A percentile compares a stretch with the other conserved stretches of the same genome.
These are phyloP conservation scores for Sitophilus oryzae DNA, from an alignment of 1,140 invertebrate genomes.

Conservation along the genomic window DNA sequence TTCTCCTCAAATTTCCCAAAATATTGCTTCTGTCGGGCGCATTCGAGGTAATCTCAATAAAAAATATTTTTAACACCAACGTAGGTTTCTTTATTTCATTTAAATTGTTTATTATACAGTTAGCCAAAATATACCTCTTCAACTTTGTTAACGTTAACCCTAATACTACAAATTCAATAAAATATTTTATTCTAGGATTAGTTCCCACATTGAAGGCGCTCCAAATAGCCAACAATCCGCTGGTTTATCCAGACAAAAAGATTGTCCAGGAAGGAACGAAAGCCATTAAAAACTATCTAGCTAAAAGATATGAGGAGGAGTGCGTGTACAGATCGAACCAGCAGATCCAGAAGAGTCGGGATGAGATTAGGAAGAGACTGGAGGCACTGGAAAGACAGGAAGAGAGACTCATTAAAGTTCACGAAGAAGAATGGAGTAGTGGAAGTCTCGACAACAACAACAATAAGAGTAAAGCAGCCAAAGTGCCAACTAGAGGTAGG, in stretches of 20 bases:
- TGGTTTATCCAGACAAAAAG: slow-evolving; percentile 33
- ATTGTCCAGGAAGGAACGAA: slow-evolving; percentile 33
- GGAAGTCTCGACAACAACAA: not conserved
- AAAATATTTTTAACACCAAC: too few relatives aligned
- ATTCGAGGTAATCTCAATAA: too few relatives aligned
- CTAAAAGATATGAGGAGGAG: slow-evolving; percentile 27
- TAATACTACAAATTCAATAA: too few relatives aligned
- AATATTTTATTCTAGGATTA: slow-evolving; percentile 22
- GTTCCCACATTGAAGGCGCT: slow-evolving; percentile 38
- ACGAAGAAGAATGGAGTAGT: slow-evolving; percentile 6
- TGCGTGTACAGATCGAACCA: slow-evolving; percentile 4
- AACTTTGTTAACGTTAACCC: too few relatives aligned
- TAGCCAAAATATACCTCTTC: too few relatives aligned
- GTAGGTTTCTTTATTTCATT: too few relatives aligned
- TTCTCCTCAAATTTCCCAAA: too few relatives aligned
- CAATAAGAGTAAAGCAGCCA: slow-evolving; percentile 5
- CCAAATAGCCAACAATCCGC: slow-evolving; percentile 40
- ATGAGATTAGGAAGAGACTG: slow-evolving; percentile 4
- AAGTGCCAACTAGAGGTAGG: too few relatives aligned
- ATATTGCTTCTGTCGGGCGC: too few relatives aligned
- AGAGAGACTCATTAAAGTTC: slow-evolving; percentile 18
- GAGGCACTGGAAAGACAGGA: not conserved
- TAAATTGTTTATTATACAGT: too few relatives aligned
- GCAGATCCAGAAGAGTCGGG: slow-evolving; percentile 4
- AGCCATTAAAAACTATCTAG: slow-evolving; percentile 31